Conservation (phyloP, 2,797 vertebrate genomes). For the Phataginus tricuspis region DNA sequence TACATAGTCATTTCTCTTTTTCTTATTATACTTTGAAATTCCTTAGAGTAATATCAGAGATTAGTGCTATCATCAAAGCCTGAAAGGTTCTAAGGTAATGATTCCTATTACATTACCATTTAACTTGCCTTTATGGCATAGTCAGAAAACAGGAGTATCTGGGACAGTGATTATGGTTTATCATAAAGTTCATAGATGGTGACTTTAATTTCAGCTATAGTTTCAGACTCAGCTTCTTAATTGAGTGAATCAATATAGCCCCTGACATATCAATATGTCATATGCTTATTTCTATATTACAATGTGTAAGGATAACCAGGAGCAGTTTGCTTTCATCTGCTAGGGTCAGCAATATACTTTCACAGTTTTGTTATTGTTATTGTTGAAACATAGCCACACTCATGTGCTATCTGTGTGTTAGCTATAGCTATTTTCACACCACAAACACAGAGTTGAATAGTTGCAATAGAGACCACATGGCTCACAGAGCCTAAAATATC, state of each 20-base stretch:
- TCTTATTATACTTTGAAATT: conserved; percentile 23
- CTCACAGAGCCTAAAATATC: background rate
- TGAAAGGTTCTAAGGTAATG: background rate
- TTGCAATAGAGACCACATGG: background rate
- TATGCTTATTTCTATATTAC: background rate
- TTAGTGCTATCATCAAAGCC: background rate
- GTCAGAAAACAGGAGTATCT: background rate
- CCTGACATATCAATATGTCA: background rate
- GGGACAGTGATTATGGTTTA: background rate
- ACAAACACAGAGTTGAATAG: background rate
- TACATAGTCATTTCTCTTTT: background rate
- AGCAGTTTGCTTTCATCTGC: background rate
- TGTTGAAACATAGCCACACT: background rate
- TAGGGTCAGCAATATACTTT: background rate
- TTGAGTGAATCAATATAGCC: background rate
- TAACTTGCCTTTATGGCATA: background rate
- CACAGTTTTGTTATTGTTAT: background rate
- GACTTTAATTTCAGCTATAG: background rate
- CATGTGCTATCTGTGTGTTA: background rate
- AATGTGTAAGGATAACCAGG: background rate
- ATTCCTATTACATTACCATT: background rate
- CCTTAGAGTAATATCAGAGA: background rate
- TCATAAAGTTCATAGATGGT: background rate
- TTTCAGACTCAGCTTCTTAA: background rate
- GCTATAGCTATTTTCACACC: background rate